A percentile compares a stretch with the other conserved stretches of the same genome.
These are phyloP conservation scores for Valencia hispanica DNA, from an alignment of 2,797 vertebrate genomes.

Conservation along the genomic window DNA sequence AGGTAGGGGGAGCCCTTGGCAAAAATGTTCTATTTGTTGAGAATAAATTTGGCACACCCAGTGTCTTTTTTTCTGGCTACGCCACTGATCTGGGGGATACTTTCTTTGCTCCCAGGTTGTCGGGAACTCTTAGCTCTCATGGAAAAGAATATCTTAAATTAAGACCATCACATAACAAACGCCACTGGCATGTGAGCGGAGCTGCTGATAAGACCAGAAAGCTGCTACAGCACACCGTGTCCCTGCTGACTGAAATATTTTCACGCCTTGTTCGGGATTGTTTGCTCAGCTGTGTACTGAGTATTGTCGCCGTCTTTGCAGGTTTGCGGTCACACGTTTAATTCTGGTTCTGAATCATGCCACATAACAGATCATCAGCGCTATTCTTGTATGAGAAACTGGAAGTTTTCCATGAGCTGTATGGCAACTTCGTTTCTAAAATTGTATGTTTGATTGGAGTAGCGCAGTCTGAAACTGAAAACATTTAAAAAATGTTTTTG, in stretches of 20 bases:
- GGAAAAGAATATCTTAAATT: not conserved
- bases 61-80: too few species aligned
- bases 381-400: not conserved
- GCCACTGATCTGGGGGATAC: too few species aligned
- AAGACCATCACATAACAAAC: not conserved
- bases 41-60: too few species aligned
- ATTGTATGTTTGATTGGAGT: not conserved
- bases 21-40: too few species aligned
- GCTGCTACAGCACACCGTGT: not conserved
- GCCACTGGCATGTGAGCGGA: not conserved
- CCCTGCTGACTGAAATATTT: conserved; percentile 15
- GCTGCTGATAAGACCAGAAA: not conserved
- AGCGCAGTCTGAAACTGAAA: not conserved
- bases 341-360: conserved; percentile 4
- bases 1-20: too few species aligned
- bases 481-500: not conserved
- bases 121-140: not conserved
- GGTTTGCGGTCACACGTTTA: conserved; percentile 19
- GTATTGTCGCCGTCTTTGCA: conserved; percentile 23
- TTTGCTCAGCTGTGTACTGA: conserved; percentile 37
- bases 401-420: not conserved
- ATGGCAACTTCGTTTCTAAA: not conserved
- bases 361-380: not conserved
- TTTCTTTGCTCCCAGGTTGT: not conserved
- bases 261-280: conserved; percentile 15